These are phyloP conservation scores for Drosophila kepulauana DNA, from an alignment of 1,140 invertebrate species.

Conservation along the genomic window DNA sequence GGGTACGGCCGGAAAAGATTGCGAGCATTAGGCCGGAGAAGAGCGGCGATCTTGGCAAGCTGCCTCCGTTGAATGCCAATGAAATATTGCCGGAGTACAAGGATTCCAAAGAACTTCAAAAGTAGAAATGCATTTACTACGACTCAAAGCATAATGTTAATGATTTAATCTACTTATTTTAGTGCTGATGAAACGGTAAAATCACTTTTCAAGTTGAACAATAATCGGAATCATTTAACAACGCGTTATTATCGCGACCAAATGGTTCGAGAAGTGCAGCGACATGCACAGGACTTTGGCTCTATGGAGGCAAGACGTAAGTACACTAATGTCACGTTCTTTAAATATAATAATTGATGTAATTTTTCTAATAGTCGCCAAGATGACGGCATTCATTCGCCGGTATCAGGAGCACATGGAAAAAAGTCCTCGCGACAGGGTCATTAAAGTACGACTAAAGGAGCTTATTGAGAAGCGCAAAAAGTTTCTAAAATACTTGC, in stretches of 20 bases:
- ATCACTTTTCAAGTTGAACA: constrained; percentile 87
- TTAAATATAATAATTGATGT: not conserved
- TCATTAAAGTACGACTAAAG: constrained; percentile 87
- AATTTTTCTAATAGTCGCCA: constrained; percentile 85
- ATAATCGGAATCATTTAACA: constrained; percentile 84
- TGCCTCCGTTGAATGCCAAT: constrained; percentile 84
- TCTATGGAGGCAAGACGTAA: constrained; percentile 87
- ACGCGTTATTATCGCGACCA: constrained; percentile 82
- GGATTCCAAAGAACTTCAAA: constrained; percentile 86
- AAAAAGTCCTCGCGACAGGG: constrained; percentile 85
- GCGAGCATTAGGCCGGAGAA: constrained; percentile 86
- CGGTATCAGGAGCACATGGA: constrained; percentile 86
- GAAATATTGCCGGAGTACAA: constrained; percentile 81
- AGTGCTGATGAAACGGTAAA: constrained; percentile 87
- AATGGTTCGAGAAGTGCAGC: constrained; percentile 86
- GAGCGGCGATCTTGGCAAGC: constrained; percentile 86
- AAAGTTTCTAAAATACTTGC: constrained; percentile 89
- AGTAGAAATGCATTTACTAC: constrained; percentile 74
- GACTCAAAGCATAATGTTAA: not conserved
- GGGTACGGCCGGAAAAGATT: constrained; percentile 87
- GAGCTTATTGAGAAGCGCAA: constrained; percentile 92
- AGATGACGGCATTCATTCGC: constrained; percentile 86
- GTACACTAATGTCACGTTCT: not conserved
- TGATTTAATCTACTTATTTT: constrained; percentile 3
- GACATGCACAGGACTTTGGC: constrained; percentile 86